These are phyloP conservation scores for Protonibea diacanthus DNA, from an alignment of 2,797 vertebrate genomes.

Conservation along the genomic window DNA sequence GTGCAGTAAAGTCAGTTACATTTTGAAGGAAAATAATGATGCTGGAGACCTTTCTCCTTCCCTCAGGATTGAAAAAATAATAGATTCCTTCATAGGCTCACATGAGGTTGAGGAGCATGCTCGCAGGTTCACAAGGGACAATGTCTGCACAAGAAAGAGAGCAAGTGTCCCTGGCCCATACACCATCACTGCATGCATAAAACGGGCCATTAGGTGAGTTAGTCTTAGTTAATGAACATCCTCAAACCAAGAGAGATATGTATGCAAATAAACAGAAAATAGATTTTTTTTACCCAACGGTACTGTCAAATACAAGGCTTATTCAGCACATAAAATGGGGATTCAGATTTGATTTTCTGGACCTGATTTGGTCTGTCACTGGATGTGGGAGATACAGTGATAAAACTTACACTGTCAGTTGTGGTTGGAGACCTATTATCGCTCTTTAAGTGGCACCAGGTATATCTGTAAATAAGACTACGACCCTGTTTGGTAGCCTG, in stretches of 20 bases:
- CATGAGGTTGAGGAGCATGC: slow-evolving; percentile 87
- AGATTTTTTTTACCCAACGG: neutral
- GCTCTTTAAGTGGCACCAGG: neutral
- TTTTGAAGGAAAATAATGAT: slow-evolving; percentile 98
- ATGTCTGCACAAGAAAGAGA: slow-evolving; percentile 86
- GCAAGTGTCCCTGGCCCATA: slow-evolving; percentile 78
- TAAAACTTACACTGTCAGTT: neutral
- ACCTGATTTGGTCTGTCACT: neutral
- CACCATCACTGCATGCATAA: slow-evolving; percentile 51
- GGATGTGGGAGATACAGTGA: neutral
- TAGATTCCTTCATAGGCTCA: slow-evolving; percentile 90
- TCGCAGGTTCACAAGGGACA: slow-evolving; percentile 86
- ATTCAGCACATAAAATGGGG: neutral
- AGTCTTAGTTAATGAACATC: slow-evolving; percentile 56
- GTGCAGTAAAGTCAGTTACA: slow-evolving; percentile 95
- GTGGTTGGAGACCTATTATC: neutral
- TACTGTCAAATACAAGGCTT: neutral
- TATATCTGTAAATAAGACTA: neutral
- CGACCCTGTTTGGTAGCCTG: neutral
- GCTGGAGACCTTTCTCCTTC: slow-evolving; percentile 92
- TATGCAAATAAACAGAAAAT: slow-evolving; percentile 32
- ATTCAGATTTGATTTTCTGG: neutral
- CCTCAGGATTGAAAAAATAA: slow-evolving; percentile 90
- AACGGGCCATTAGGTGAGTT: slow-evolving; percentile 56
- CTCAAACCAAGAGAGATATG: slow-evolving; percentile 28